Base-by-base conservation (phyloP, 1,140 invertebrate species). In the Pseudomyrmex cubaensis region DNA sequence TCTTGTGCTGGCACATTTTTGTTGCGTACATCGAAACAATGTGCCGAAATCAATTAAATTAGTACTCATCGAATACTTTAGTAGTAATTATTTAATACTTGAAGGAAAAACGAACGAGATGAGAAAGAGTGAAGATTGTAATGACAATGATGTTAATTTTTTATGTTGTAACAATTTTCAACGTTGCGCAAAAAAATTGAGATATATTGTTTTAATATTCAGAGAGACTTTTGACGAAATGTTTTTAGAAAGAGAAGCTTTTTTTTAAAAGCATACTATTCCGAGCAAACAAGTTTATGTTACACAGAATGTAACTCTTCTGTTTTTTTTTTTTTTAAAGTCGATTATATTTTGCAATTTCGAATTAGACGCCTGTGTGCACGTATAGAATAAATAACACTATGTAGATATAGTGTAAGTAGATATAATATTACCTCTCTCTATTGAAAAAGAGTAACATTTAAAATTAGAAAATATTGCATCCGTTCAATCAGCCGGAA, bases 391-490 rank as follows among this genome's bases (percentile, higher is more conserved):
- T 35, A 35, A 35, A 35, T 20, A 77, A 57, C 57, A 67, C 50
- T 56, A 63, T 77, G 25, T 10, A 76, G 62, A 62, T 13, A 63
- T 7, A 35, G 35, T 35, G 7, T 35, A n/a, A n/a, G n/a, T n/a
- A n/a, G n/a, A n/a, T n/a, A n/a, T 76, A 35, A 64, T 44, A 35
- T 20, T 46, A 46, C 2, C 1, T 15, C 4, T n/a, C 15, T n/a
- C 8, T 35, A 7, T 35, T 35, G 35, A 35, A 35, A 7, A 35
- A 35, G 35, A 35, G 35, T 35, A 62, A 56, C 50, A 73, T 13
- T 52, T 76, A 66, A 76, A 48, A 76, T 78, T 69, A 57, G 10
- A 67, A 67, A 78, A 78, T 67, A 46, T 10, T 56, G 66, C 20
- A 22, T 25, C 52, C 8, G 35, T 13, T 48, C 20, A 46, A 77